Evolutionary conservation across 1,140 invertebrate genomes (phyloP), one percentile per base, ranked within the genome.

Genomic region (Drosophila busckii): DNA sequence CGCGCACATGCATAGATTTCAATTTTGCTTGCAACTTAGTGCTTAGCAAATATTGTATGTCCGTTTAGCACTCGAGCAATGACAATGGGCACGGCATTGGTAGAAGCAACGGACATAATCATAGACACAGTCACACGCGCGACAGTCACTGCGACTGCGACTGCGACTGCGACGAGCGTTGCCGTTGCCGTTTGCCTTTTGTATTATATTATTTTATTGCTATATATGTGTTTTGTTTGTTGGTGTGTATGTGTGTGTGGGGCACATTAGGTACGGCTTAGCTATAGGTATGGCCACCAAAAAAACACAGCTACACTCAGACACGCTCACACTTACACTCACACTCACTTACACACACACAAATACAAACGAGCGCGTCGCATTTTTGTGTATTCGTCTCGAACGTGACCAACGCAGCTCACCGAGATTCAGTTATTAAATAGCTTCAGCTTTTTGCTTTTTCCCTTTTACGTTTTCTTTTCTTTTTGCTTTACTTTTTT

Each of bases 341-440:
- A 32, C 34, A 32, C 53, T 46, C 41, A 26, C n/a, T 19, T 19
- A 34, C 12, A 10, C 38, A 25, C 32, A 37, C 46, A 26, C 20
- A 42, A 17, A 22, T 17, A 22, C 17, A 46, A 34, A 22, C 44
- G 37, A 31, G 22, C 19, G 23, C 34, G 37, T 55, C 49, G 46
- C 56, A 58, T 62, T 76, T 78, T 78, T 76, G 56, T 76, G 71
- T 76, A 70, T 78, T 62, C 70, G 71, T 70, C 71, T 76, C 61
- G 55, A 52, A 59, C 55, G 55, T 54, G 52, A 37, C 44, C 31
- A 45, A 69, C 46, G 56, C 29, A 45, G 41, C 38, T 80, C 63
- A 46, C 46, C 65, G 54, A 58, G 64, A 78, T 78, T 69, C 78
- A 82, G 73, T 80, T 80, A 80, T 80, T 80, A 80, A 82, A 82